Evolutionary conservation across 2,888 invertebrate genomes (phyloP), one percentile per base, ranked within the genome.

Genomic region (Chesias legatella): DNA sequence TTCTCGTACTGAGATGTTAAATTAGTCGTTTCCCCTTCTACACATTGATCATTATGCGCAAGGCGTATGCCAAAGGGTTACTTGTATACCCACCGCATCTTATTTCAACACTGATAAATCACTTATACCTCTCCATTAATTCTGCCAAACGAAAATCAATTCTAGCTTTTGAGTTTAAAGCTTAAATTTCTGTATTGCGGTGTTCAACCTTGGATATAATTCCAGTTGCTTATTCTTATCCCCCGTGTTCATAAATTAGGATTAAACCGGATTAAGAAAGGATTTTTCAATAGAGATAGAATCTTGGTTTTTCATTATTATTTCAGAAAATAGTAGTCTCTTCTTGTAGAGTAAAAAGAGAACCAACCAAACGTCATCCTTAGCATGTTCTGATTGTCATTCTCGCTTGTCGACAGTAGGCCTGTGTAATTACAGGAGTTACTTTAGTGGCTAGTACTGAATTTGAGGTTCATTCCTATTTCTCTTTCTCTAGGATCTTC

Each of bases 201-300:
- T 34, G 26, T 51, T 50, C 57, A 58, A 62, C 59, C 60, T 70
- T 65, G 62, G 51, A 41, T 51, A 29, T 54, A 67, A 72, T 69
- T 64, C 64, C 67, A 62, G 72, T 72, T 76, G 77, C 73, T 71
- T 73, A 73, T 76, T 71, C 74, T 75, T 69, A 71, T 59, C 70
- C 73, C 72, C 65, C 65, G 46, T 46, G 58, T 60, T 62, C 63
- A 73, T 79, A 80, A 79, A 78, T 80, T 68, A 75, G 58, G 73
- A 73, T 76, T 78, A 75, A 54, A 49, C 44, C 26, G 53, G 71
- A 73, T 78, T 73, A 66, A 66, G 58, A 52, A 61, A 55, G 46
- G 42, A 39, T 33, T 50, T 33, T 36, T 36, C 32, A 20, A 38
- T 43, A 29, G 26, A 24, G 27, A 13, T n/a, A 7, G 23, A 1